These are phyloP conservation scores for Phenganax stokvisi DNA, from an alignment of 92 coral and sea anemone genomes.

Conservation along the genomic window DNA sequence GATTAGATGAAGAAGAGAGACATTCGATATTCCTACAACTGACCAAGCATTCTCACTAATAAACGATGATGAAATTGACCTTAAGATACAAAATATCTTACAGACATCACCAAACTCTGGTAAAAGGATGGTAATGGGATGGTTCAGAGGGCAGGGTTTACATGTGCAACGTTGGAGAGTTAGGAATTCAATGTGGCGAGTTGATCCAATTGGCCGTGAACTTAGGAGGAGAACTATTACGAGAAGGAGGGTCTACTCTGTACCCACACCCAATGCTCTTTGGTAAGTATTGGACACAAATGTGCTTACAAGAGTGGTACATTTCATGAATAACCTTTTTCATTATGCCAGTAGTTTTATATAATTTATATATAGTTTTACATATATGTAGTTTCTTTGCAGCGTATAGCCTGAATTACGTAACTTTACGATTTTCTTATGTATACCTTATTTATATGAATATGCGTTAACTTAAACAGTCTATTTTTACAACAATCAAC, in stretches of 20 bases:
- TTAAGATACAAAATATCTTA: slow-evolving; percentile 41
- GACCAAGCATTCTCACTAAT: slow-evolving; percentile 39
- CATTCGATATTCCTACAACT: slow-evolving; percentile 10
- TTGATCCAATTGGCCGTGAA: slow-evolving; percentile 53
- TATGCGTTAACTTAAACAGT: too few species aligned
- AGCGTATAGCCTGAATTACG: too few species aligned
- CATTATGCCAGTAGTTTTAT: too few species aligned
- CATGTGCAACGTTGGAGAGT: slow-evolving; percentile 52
- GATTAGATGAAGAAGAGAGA: slow-evolving; percentile 28
- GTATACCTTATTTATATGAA: too few species aligned
- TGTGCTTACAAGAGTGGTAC: background rate
- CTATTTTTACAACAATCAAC: too few species aligned
- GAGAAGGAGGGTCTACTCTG: slow-evolving; percentile 52
- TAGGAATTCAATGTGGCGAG: slow-evolving; percentile 49
- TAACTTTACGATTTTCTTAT: too few species aligned
- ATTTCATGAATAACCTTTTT: too few species aligned
- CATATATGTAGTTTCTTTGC: too few species aligned
- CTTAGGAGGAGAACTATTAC: slow-evolving; percentile 49
- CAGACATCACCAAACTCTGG: slow-evolving; percentile 55
- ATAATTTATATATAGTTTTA: too few species aligned
- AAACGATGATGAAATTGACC: slow-evolving; percentile 48
- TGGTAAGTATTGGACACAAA: slow-evolving; percentile 38
- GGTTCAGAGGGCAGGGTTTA: slow-evolving; percentile 40
- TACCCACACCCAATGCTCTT: slow-evolving; percentile 55
- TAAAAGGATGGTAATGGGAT: slow-evolving; percentile 55